Percentiles rank a stretch among this genome's conserved stretches.
These are phyloP conservation scores for Notodonta dromedarius DNA, from an alignment of 2,888 invertebrate genomes.

Conservation along the genomic window DNA sequence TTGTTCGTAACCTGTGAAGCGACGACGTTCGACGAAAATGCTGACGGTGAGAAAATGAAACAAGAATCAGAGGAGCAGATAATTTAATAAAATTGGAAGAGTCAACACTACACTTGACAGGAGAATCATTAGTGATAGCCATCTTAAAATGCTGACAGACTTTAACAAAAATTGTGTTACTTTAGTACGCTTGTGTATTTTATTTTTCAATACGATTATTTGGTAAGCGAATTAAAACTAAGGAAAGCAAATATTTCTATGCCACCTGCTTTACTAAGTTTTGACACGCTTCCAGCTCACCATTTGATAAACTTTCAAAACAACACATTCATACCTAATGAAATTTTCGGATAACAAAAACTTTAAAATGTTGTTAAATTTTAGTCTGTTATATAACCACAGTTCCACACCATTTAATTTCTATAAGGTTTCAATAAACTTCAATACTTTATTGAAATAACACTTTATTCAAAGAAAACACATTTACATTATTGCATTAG, in stretches of 20 bases:
- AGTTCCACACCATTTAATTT: not conserved
- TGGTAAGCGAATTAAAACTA: too few species aligned
- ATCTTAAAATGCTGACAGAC: not conserved
- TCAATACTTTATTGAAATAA: not conserved
- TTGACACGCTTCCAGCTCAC: too few species aligned
- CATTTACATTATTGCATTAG: slow-evolving; percentile 9
- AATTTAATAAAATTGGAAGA: not conserved
- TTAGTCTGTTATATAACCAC: not conserved
- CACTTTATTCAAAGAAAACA: slow-evolving; percentile 20
- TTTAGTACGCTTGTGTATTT: too few species aligned
- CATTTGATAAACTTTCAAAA: too few species aligned
- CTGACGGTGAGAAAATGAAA: not conserved
- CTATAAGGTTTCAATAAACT: not conserved
- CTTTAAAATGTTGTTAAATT: not conserved
- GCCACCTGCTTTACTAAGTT: too few species aligned
- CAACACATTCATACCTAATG: too few species aligned
- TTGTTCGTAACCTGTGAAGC: not conserved
- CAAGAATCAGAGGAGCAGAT: not conserved
- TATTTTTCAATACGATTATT: too few species aligned
- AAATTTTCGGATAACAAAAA: too few species aligned
- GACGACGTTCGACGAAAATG: not conserved
- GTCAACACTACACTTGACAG: slow-evolving; percentile 6
- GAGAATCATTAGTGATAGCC: not conserved
- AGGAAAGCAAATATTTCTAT: too few species aligned
- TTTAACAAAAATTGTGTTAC: too few species aligned